Percentiles rank a stretch among this genome's conserved stretches.
phyloP scores from a whole-genome alignment of 2,113 vertebrate genomes.

The Pterocles orientalis region DNA sequence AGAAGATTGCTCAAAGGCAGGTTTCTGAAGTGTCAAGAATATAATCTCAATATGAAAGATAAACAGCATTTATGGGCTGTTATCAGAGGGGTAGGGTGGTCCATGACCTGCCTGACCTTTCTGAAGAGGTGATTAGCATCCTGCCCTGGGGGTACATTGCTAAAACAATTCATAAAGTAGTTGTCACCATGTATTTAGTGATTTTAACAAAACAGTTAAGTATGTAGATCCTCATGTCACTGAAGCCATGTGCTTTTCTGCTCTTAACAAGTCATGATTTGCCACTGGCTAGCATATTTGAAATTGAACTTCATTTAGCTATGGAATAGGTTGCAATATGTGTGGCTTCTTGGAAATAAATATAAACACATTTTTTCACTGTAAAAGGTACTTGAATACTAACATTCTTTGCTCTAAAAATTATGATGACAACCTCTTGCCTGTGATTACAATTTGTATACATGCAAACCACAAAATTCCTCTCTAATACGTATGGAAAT shows the following conservation, averaged over 20 bases:
- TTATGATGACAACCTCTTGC: not conserved
- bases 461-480: not conserved
- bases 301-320: not conserved
- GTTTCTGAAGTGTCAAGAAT: not conserved
- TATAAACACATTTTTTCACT: not conserved
- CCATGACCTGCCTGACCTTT: not conserved
- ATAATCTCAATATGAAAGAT: not conserved
- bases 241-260: not conserved
- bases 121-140: not conserved
- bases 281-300: not conserved
- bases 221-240: not conserved
- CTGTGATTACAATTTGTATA: not conserved
- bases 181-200: not conserved
- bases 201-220: not conserved
- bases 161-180: not conserved
- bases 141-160: fast-evolving
- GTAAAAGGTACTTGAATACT: not conserved
- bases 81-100: not conserved
- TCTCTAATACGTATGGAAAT: not conserved
- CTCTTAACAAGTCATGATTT: not conserved
- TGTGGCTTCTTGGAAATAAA: not conserved
- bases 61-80: not conserved
- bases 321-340: not conserved
- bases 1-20: not conserved
- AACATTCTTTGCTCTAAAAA: not conserved